Conservation (phyloP, 2,113 vertebrate species). For the Natator depressus region DNA sequence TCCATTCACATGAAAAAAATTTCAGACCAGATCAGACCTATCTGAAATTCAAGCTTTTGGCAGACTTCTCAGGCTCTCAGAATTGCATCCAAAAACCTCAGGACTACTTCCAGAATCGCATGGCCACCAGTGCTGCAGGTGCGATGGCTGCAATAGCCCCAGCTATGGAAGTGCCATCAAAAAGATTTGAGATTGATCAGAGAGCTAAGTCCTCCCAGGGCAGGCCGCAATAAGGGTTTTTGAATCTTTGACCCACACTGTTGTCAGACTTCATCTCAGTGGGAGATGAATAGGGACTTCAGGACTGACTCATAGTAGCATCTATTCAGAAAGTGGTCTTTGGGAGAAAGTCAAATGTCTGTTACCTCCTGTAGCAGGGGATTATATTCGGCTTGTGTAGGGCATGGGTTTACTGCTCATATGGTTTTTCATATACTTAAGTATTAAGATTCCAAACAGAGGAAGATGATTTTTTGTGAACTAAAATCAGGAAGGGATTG, state of each 20-base stretch:
- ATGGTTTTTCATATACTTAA: background rate
- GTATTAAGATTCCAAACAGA: background rate
- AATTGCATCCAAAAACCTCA: background rate
- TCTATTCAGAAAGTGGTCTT: background rate
- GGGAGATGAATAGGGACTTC: background rate
- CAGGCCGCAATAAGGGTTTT: background rate
- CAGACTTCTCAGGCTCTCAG: background rate
- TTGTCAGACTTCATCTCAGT: background rate
- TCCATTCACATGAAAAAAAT: background rate
- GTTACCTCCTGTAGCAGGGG: background rate
- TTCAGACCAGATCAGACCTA: background rate
- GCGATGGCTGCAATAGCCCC: background rate
- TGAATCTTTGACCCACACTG: background rate
- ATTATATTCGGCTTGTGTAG: background rate
- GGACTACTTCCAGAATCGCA: background rate
- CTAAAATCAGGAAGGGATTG: background rate
- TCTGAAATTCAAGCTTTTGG: background rate
- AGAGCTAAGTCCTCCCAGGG: background rate
- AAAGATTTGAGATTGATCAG: background rate
- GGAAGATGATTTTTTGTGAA: background rate
- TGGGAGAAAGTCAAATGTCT: background rate
- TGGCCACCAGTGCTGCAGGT: accelerated
- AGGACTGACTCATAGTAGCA: background rate
- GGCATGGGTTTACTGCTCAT: background rate
- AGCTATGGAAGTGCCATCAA: background rate